phyloP scores from a whole-genome alignment of 2,888 invertebrate species.

The Drosophila rubida region DNA sequence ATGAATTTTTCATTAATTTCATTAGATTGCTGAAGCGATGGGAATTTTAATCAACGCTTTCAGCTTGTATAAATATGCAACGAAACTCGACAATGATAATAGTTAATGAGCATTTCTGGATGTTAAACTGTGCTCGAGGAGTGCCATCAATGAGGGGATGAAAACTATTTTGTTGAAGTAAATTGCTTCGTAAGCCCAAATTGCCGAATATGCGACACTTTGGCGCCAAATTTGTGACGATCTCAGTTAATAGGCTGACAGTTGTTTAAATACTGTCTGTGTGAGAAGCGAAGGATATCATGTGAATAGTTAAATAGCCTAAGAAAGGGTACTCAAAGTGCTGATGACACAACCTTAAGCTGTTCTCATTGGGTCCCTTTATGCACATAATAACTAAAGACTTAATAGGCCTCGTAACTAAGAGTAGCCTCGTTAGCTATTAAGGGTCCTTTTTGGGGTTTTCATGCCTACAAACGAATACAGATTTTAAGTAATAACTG shows the following conservation, averaged over 20 bases:
- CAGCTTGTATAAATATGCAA: constrained; percentile 44
- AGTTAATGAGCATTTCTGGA: constrained; percentile 47
- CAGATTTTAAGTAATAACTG: not conserved
- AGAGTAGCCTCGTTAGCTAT: not conserved
- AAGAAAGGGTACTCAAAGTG: constrained; percentile 13
- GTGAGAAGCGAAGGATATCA: not conserved
- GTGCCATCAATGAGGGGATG: not conserved
- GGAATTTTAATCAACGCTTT: constrained; percentile 61
- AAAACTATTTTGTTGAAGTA: constrained; percentile 41
- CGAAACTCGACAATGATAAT: constrained; percentile 55
- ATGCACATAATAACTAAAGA: constrained; percentile 16
- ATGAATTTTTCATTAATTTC: constrained; percentile 75
- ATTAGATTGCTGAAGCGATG: constrained; percentile 47
- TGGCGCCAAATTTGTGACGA: constrained; percentile 32
- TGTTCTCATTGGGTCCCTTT: constrained; percentile 4
- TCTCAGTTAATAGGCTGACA: constrained; percentile 41
- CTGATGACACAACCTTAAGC: constrained; percentile 6
- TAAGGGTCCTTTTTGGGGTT: not conserved
- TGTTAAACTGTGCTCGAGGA: not conserved
- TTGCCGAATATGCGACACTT: constrained; percentile 42
- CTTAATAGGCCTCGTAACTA: constrained; percentile 13
- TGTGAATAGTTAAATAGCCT: constrained; percentile 5
- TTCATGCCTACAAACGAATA: not conserved
- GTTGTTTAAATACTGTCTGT: constrained; percentile 9
- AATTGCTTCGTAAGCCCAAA: constrained; percentile 42